These are phyloP conservation scores for Neomorphus geoffroyi DNA, from an alignment of 2,797 vertebrate species.

Conservation along the genomic window DNA sequence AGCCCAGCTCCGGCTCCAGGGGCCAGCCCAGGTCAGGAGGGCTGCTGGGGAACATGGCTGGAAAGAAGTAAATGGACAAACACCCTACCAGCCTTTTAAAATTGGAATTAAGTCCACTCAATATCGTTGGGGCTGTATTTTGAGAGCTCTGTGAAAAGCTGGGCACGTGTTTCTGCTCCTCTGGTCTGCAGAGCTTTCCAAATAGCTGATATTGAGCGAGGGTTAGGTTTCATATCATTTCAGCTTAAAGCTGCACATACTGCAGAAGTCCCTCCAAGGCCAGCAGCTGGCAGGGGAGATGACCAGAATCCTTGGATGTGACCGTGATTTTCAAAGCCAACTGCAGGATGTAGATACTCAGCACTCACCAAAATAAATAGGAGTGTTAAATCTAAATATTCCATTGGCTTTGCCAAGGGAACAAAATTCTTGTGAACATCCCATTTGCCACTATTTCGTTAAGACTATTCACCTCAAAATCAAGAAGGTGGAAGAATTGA, in stretches of 20 bases:
- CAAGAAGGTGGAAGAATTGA: neutral
- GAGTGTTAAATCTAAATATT: neutral
- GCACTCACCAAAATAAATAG: neutral
- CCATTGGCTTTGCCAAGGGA: neutral
- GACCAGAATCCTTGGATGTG: neutral
- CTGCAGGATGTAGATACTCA: neutral
- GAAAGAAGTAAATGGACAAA: neutral
- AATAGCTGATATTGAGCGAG: fast-evolving
- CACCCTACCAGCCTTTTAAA: neutral
- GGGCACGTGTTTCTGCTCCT: neutral
- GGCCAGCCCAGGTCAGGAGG: neutral
- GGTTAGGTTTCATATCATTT: neutral
- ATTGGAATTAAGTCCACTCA: fast-evolving
- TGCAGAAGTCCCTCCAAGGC: neutral
- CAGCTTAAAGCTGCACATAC: neutral
- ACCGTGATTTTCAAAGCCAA: neutral
- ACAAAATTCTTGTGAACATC: neutral
- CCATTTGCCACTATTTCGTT: neutral
- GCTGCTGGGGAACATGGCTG: neutral
- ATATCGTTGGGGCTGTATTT: neutral
- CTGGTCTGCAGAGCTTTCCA: neutral
- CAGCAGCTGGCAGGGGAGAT: neutral
- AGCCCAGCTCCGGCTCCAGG: neutral
- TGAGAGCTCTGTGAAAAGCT: neutral
- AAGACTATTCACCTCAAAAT: neutral